Evolutionary conservation across 2,888 invertebrate genomes (phyloP).

Genomic region (Ectobius pallidus): DNA sequence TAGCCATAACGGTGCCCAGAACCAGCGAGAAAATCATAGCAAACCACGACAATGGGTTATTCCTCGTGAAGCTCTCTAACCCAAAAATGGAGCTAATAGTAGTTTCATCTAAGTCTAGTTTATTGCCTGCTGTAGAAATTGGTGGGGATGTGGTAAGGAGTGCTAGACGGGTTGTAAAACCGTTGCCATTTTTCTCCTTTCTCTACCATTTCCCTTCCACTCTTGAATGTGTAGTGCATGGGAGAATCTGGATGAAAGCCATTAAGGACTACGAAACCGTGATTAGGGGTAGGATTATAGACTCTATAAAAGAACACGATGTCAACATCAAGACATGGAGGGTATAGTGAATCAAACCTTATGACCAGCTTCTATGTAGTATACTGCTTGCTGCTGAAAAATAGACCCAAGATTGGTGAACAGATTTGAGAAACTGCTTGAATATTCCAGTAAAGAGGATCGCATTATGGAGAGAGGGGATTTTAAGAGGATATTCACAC

Average conservation of each 20-base stretch:
- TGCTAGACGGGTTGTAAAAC: neutral
- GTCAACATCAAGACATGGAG: neutral
- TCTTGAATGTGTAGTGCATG: neutral
- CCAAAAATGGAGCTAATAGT: neutral
- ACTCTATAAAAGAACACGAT: slow-evolving; percentile 12
- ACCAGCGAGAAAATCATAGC: too few species aligned
- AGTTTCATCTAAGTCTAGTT: neutral
- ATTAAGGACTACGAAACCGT: slow-evolving; percentile 4
- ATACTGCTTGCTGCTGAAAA: too few species aligned
- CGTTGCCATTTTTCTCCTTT: neutral
- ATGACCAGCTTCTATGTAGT: neutral
- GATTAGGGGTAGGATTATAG: slow-evolving; percentile 15
- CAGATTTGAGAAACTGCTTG: too few species aligned
- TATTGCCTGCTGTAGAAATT: neutral
- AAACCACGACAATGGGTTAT: neutral
- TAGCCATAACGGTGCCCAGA: too few species aligned
- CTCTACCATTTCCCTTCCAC: neutral
- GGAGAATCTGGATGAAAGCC: neutral
- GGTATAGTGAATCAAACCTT: neutral
- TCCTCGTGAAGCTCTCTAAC: neutral
- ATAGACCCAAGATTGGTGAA: too few species aligned
- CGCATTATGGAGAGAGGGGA: too few species aligned
- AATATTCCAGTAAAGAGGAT: too few species aligned
- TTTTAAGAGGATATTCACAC: too few species aligned
- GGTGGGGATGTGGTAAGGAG: neutral